Conservation (phyloP, 2,113 vertebrate genomes). For the Lepus americanus region DNA sequence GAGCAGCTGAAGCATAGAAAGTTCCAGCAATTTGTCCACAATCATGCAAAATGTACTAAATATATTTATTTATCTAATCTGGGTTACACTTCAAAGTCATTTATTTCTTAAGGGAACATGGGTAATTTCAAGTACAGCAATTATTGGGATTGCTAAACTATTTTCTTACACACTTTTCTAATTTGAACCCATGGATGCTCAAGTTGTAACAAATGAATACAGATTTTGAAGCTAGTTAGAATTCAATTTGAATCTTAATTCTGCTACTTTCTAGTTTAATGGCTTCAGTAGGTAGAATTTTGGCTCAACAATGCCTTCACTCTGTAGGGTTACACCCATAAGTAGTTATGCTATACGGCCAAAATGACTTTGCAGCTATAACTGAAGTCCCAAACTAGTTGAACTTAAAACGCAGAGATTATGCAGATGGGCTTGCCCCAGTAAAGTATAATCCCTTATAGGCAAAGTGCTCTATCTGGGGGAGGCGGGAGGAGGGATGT, state of each 20-base stretch:
- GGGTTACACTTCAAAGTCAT: background rate
- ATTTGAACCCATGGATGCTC: background rate
- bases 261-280: background rate
- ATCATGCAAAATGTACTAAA: background rate
- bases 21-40: background rate
- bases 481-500: background rate
- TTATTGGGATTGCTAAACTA: too few species aligned
- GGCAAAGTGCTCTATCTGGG: background rate
- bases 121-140: background rate
- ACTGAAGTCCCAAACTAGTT: background rate
- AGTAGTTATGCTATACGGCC: background rate
- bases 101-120: background rate
- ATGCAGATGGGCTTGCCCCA: background rate
- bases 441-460: background rate
- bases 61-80: constrained; percentile 3
- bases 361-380: background rate
- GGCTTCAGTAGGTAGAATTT: background rate
- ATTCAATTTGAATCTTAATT: background rate
- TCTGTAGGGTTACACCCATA: background rate
- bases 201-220: background rate
- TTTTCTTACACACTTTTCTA: constrained; percentile 36
- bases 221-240: background rate
- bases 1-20: background rate
- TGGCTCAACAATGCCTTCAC: too few species aligned
- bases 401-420: background rate